Base-by-base conservation (phyloP, 1,140 invertebrate genomes). In the Battus philenor region DNA sequence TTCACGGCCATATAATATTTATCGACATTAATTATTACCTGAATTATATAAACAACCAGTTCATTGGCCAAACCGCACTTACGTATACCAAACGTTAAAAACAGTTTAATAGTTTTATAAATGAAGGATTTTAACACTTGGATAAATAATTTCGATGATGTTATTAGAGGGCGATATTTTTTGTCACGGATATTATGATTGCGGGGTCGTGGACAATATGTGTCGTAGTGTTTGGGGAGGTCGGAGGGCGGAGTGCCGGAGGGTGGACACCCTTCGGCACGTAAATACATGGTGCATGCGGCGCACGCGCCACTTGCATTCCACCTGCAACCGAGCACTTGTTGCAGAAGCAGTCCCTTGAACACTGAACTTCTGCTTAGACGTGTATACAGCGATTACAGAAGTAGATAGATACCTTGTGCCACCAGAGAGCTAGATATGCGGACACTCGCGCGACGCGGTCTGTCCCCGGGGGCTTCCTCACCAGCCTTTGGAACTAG, bases 401-500 rank as follows among this genome's bases (percentile, higher is more conserved):
- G n/a, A n/a, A n/a, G n/a, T n/a, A n/a, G n/a, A n/a, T n/a, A n/a
- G n/a, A n/a, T n/a, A n/a, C n/a, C n/a, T n/a, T n/a, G n/a, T n/a
- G 18, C 18, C 18, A 20, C 18, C 2, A 20, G 18, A 20, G 18
- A 2, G 18, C 2, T 6, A 20, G 34, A 7, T 11, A 33, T 12
- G 15, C 30, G 32, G 8, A 18, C 26, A 18, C 15, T 51, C 18
- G 26, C 32, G 13, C 38, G 50, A 9, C 29, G 50, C 10, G 30
- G 22, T 10, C 24, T 38, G 17, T 12, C 33, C 16, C 20, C 52
- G 44, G 34, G 52, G 46, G 17, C 29, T 32, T 11, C 36, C 34
- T 54, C 51, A n/a, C 17, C 47, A n/a, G 34, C 41, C 39, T 50
- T 51, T 36, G 22, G 27, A 8, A 24, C 44, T 3, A 32, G 18